Conservation (phyloP, 2,797 vertebrate species). For the Smutsia temminckii region DNA sequence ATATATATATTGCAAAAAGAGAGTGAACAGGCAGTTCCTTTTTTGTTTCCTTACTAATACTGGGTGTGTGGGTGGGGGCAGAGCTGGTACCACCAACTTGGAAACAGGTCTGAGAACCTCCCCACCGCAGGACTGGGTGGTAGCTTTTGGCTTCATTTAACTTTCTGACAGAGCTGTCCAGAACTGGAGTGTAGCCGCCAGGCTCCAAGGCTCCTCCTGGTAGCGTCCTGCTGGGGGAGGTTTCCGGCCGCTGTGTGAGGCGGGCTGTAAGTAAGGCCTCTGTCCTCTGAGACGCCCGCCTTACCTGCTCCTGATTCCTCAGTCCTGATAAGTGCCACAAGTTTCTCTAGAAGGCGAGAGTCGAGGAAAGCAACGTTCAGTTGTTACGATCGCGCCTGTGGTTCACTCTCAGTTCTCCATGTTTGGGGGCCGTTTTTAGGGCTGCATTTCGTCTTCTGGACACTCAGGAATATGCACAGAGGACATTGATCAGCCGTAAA, state of each 20-base stretch:
- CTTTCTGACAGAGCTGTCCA: not conserved
- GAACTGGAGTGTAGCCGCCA: not conserved
- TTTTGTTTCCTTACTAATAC: not conserved
- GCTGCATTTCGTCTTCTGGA: constrained; percentile 41
- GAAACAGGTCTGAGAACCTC: not conserved
- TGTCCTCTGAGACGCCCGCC: too few species aligned
- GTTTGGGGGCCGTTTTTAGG: not conserved
- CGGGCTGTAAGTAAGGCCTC: not conserved
- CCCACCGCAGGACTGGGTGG: not conserved
- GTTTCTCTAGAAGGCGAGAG: constrained; percentile 48
- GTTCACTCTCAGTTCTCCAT: constrained; percentile 45
- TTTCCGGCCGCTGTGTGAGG: not conserved
- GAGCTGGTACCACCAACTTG: not conserved
- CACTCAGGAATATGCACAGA: not conserved
- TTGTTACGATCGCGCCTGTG: not conserved
- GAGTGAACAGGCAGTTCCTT: constrained; percentile 37
- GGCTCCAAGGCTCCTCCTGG: not conserved
- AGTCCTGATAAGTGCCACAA: not conserved
- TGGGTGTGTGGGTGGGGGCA: not conserved
- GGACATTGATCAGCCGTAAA: not conserved
- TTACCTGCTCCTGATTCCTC: not conserved
- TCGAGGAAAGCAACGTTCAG: constrained; percentile 10
- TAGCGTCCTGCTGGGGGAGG: not conserved
- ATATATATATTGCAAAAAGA: constrained; percentile 33
- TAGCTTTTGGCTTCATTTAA: not conserved